Evolutionary conservation across 1,140 invertebrate genomes (phyloP).

Genomic region (Orchestia grillus): DNA sequence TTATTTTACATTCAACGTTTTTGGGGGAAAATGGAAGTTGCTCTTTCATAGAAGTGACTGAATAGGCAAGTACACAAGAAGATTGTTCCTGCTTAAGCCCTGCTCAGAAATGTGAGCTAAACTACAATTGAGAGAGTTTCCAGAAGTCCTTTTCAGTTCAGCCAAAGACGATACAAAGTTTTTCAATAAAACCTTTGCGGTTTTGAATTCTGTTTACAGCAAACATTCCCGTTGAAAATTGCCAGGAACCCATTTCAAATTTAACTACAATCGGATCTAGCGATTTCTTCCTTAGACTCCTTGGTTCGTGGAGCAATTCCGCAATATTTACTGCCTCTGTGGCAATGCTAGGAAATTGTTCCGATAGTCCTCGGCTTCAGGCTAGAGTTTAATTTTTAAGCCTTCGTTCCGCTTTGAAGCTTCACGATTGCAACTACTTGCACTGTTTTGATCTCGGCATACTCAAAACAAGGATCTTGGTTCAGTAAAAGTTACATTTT

Average conservation of each 20-base stretch:
- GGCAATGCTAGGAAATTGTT: constrained; percentile 11
- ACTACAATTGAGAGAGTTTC: neutral
- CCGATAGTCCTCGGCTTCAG: constrained; percentile 3
- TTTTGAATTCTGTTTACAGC: constrained; percentile 41
- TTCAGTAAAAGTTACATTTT: neutral
- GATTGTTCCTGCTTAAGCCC: neutral
- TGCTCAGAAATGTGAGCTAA: neutral
- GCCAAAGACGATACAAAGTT: neutral
- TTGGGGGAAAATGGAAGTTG: neutral
- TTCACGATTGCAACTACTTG: neutral
- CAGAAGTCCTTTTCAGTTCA: neutral
- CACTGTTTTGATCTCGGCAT: neutral
- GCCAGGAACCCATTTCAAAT: neutral
- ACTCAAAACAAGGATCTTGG: neutral
- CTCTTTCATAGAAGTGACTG: neutral
- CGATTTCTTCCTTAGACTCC: neutral
- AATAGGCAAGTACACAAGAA: neutral
- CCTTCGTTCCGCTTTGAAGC: neutral
- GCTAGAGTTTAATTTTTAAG: constrained; percentile 7
- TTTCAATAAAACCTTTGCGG: constrained; percentile 32
- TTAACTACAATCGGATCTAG: constrained; percentile 10
- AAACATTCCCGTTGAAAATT: neutral
- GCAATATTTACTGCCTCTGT: neutral
- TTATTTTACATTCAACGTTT: neutral
- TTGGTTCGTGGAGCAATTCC: neutral